These are phyloP conservation scores for Melitaea athalia DNA, from an alignment of 2,888 invertebrate genomes.

Conservation along the genomic window DNA sequence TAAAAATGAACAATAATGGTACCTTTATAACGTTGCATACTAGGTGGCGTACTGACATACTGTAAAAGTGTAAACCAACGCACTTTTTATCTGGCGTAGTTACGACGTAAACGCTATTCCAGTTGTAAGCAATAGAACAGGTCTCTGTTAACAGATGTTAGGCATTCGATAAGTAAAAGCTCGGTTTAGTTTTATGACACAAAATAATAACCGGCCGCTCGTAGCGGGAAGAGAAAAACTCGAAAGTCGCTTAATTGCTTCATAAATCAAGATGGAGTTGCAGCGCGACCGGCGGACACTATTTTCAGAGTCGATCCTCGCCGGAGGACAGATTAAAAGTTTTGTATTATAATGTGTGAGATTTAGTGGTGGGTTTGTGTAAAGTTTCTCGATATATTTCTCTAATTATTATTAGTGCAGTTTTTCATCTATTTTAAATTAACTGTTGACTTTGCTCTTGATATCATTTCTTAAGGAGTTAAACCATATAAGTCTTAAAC, in stretches of 20 bases:
- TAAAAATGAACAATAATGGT: no score
- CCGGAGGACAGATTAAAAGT: background rate
- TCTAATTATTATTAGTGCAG: background rate
- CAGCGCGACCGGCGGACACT: conserved; percentile 25
- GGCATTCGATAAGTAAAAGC: background rate
- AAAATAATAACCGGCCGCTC: conserved; percentile 31
- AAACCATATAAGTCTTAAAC: no score
- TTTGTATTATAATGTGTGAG: background rate
- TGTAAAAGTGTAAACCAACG: no score
- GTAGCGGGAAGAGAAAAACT: conserved; percentile 34
- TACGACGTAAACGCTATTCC: no score
- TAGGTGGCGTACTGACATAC: no score
- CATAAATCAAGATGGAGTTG: conserved; percentile 46
- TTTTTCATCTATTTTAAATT: background rate
- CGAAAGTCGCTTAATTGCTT: conserved; percentile 43
- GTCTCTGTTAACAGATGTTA: background rate
- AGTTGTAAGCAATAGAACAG: background rate
- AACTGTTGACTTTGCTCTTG: no score
- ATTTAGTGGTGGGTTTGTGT: background rate
- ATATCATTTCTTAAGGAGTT: no score
- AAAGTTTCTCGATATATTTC: background rate
- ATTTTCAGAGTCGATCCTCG: conserved; percentile 27
- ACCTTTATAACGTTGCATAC: no score
- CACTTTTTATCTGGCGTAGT: no score
- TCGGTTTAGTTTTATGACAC: conserved; percentile 32